phyloP scores from a whole-genome alignment of 2,113 vertebrate species.

The Hepsetus odoe region DNA sequence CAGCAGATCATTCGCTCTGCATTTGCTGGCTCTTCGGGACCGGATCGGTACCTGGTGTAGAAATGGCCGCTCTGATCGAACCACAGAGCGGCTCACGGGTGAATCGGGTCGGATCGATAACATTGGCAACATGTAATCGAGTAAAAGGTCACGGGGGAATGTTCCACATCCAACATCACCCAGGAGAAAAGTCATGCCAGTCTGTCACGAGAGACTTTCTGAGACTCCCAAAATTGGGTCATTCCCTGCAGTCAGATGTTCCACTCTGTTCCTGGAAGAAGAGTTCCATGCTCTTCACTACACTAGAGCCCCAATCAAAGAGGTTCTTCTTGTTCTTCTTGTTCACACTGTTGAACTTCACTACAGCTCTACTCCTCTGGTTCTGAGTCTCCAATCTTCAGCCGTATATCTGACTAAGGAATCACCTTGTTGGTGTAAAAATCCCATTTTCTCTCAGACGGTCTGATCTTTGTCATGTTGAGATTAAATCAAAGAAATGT shows the following conservation, averaged over 20 bases:
- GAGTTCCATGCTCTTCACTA: background rate
- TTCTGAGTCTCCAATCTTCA: too few species aligned
- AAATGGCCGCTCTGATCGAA: background rate
- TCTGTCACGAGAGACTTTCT: slow-evolving; percentile 5
- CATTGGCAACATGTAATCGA: slow-evolving; percentile 5
- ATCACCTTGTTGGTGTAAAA: too few species aligned
- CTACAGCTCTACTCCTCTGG: too few species aligned
- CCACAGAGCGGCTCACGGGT: background rate
- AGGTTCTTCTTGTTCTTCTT: background rate
- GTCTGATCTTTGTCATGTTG: too few species aligned
- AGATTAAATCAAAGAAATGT: too few species aligned
- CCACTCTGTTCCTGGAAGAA: background rate
- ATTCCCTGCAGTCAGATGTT: background rate
- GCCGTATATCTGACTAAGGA: too few species aligned
- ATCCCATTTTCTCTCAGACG: too few species aligned
- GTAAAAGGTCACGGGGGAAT: background rate
- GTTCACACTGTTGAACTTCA: too few species aligned
- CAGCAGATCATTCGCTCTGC: too few species aligned
- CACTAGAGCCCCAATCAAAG: background rate
- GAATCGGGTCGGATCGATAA: slow-evolving; percentile 7
- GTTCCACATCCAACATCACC: background rate
- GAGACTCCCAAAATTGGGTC: background rate
- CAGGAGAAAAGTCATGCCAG: slow-evolving; percentile 16
- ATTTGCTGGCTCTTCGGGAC: background rate
- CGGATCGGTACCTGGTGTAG: background rate